phyloP scores from a whole-genome alignment of 2,888 invertebrate genomes.

The Eilema depressum region DNA sequence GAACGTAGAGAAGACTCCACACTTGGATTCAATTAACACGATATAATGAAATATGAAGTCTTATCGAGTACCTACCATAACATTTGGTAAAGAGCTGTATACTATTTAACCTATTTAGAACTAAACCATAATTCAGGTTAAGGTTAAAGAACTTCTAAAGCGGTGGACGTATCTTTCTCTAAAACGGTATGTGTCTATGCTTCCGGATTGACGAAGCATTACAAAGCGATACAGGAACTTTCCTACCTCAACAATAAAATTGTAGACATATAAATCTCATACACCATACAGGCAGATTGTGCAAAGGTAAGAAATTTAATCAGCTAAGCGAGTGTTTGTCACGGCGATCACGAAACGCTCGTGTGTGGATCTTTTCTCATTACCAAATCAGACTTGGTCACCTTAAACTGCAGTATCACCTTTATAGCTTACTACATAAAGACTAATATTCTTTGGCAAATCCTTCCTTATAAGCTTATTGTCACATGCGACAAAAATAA shows the following conservation, averaged over 20 bases:
- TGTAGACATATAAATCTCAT: slow-evolving; percentile 18
- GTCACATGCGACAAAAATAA: slow-evolving; percentile 34
- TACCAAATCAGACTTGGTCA: slow-evolving; percentile 35
- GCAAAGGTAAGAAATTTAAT: slow-evolving; percentile 54
- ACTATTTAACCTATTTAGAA: too few relatives aligned
- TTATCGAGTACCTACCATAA: too few relatives aligned
- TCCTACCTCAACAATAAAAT: slow-evolving; percentile 6
- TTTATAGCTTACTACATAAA: slow-evolving; percentile 18
- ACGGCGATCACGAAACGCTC: slow-evolving; percentile 67
- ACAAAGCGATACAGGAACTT: background rate
- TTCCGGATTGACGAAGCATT: background rate
- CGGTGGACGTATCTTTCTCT: too few relatives aligned
- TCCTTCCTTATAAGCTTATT: slow-evolving; percentile 40
- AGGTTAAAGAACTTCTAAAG: too few relatives aligned
- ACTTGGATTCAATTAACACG: too few relatives aligned
- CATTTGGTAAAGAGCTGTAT: too few relatives aligned
- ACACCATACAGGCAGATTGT: slow-evolving; percentile 36
- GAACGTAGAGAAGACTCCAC: too few relatives aligned
- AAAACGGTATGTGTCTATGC: too few relatives aligned
- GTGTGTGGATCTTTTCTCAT: slow-evolving; percentile 64
- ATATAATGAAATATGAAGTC: too few relatives aligned
- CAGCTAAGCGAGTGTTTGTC: slow-evolving; percentile 68
- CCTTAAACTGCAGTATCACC: slow-evolving; percentile 13
- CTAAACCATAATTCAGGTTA: too few relatives aligned
- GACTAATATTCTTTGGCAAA: slow-evolving; percentile 38